Evolutionary conservation across 2,113 vertebrate species (phyloP).

Genomic region (Ceyx cyanopectus): DNA sequence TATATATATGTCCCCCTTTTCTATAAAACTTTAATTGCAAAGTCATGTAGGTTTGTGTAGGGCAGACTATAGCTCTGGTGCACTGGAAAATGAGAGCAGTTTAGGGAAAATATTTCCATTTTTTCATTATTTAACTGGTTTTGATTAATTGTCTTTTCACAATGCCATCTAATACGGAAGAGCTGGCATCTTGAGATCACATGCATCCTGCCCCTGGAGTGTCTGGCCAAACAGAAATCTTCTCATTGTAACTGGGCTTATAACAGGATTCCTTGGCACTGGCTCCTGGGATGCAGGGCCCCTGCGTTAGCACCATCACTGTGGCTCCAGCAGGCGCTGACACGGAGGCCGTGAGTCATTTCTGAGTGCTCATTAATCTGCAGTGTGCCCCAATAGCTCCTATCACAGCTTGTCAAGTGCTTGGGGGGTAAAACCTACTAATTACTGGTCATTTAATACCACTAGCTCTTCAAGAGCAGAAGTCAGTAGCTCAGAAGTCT

Average conservation of each 20-base stretch:
- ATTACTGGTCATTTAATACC: not conserved
- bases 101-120: not conserved
- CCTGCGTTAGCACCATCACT: constrained; percentile 32
- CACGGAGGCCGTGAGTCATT: not conserved
- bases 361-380: not conserved
- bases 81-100: not conserved
- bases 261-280: constrained; percentile 39
- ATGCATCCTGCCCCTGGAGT: constrained; percentile 8
- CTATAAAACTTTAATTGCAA: not conserved
- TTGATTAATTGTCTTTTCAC: not conserved
- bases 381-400: not conserved
- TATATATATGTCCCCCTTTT: not conserved
- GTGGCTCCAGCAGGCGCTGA: constrained; percentile 22
- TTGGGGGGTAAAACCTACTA: not conserved
- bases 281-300: not conserved
- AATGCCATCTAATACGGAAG: constrained; percentile 10
- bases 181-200: constrained; percentile 11
- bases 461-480: not conserved
- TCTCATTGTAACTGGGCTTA: not conserved
- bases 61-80: not conserved
- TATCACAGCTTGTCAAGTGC: not conserved
- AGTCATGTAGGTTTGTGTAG: not conserved
- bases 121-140: constrained; percentile 35
- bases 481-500: not conserved
- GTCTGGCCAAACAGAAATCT: constrained; percentile 51